Conservation (phyloP, 2,888 invertebrate genomes). For the Argyresthia goedartella region DNA sequence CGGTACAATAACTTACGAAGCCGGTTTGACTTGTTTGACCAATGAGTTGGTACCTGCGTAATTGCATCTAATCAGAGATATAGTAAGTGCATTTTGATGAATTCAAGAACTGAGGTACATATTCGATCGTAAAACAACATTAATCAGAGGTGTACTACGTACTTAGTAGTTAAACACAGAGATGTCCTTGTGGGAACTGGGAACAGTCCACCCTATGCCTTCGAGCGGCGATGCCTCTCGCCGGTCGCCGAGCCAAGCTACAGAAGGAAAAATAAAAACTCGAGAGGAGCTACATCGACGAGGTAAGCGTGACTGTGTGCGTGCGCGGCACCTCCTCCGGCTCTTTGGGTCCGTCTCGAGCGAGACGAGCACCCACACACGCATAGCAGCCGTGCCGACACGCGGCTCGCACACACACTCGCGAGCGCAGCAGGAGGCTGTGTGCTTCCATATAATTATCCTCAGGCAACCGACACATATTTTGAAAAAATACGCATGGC, state of each 20-base stretch:
- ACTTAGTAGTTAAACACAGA: not conserved
- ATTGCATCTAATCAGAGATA: conserved; percentile 1
- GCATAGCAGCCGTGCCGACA: not conserved
- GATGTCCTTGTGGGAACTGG: not conserved
- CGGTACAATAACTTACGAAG: conserved; percentile 4
- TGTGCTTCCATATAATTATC: conserved; percentile 3
- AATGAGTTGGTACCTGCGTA: conserved; percentile 4
- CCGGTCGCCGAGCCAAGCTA: conserved; percentile 24
- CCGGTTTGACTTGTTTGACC: conserved; percentile 8
- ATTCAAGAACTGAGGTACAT: too few relatives aligned
- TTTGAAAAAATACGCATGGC: not conserved
- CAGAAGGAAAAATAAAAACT: conserved; percentile 62
- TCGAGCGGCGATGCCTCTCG: too few relatives aligned
- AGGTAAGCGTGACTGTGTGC: conserved; percentile 39
- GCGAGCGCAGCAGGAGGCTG: not conserved
- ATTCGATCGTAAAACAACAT: too few relatives aligned
- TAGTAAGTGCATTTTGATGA: too few relatives aligned
- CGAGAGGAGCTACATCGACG: conserved; percentile 58
- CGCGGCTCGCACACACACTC: not conserved
- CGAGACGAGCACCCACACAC: conserved; percentile 29
- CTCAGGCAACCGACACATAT: not conserved
- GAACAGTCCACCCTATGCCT: not conserved
- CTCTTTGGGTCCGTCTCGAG: conserved; percentile 25
- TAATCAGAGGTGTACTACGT: too few relatives aligned
- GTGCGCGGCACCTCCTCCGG: conserved; percentile 15